These are phyloP conservation scores for Thumatha senex DNA, from an alignment of 2,888 invertebrate species.

Conservation along the genomic window DNA sequence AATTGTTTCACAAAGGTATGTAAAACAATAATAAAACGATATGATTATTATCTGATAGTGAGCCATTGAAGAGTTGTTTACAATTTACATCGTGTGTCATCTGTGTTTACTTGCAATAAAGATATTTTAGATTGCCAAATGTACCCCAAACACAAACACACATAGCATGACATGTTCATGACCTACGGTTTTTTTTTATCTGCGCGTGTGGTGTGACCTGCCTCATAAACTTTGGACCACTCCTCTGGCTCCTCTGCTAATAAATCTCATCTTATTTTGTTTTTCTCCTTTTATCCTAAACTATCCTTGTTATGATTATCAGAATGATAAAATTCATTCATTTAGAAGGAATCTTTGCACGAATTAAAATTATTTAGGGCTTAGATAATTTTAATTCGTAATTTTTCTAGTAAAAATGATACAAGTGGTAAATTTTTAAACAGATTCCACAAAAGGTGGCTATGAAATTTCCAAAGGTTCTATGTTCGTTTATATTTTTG, in stretches of 20 bases:
- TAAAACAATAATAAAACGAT: constrained; percentile 52
- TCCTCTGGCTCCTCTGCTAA: constrained; percentile 16
- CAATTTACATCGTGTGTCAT: constrained; percentile 22
- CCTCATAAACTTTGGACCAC: constrained; percentile 18
- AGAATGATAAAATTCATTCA: too few species aligned
- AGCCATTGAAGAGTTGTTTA: constrained; percentile 24
- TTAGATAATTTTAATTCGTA: too few species aligned
- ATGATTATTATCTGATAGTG: constrained; percentile 32
- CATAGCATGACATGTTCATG: neutral
- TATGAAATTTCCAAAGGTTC: too few species aligned
- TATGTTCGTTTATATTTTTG: too few species aligned
- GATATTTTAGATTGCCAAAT: neutral
- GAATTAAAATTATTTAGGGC: too few species aligned
- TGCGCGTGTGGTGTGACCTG: neutral
- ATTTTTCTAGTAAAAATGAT: too few species aligned
- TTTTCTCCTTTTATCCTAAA: too few species aligned
- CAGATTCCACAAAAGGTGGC: too few species aligned
- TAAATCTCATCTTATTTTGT: constrained; percentile 7
- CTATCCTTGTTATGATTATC: too few species aligned
- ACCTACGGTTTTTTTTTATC: neutral
- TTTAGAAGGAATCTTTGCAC: too few species aligned
- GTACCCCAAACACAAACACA: too few species aligned
- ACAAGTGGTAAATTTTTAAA: too few species aligned
- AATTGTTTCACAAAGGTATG: constrained; percentile 68
- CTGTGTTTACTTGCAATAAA: constrained; percentile 14